Percentiles rank a stretch among this genome's conserved stretches.
Evolutionary conservation across 2,888 invertebrate genomes (phyloP).

Genomic region (Sphaerophoria rueppellii): DNA sequence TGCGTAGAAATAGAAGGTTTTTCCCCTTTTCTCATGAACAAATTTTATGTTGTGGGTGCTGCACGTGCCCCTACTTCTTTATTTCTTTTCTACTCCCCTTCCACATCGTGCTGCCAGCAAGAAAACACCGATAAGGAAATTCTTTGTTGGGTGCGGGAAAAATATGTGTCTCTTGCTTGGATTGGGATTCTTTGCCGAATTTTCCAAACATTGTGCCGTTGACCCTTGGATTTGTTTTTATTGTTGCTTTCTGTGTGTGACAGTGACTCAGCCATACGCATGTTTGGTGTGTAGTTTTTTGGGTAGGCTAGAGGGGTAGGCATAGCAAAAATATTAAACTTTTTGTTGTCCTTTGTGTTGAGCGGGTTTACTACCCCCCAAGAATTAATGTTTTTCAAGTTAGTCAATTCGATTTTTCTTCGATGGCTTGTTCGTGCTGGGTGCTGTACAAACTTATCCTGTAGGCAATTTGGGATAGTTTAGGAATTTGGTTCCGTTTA

Average conservation of each 20-base stretch:
- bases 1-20: constrained; percentile 9
- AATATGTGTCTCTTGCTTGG: constrained; percentile 17
- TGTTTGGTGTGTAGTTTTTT: constrained; percentile 46
- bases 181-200: constrained; percentile 57
- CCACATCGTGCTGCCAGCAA: no score
- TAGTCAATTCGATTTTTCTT: constrained; percentile 46
- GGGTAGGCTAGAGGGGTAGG: no score
- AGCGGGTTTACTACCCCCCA: neutral
- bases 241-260: constrained; percentile 10
- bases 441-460: neutral
- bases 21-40: constrained; percentile 56
- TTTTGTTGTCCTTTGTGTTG: constrained; percentile 22
- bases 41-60: constrained; percentile 66
- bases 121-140: constrained; percentile 43
- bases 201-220: constrained; percentile 69
- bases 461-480: constrained; percentile 35
- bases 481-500: constrained; percentile 27
- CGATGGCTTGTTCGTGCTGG: neutral
- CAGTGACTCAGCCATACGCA: constrained; percentile 53
- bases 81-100: no score
- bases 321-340: constrained; percentile 17
- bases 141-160: constrained; percentile 37
- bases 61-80: constrained; percentile 13
- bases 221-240: constrained; percentile 55
- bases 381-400: constrained; percentile 33